phyloP scores from a whole-genome alignment of 2,888 invertebrate species.

The Epinotia nisella region DNA sequence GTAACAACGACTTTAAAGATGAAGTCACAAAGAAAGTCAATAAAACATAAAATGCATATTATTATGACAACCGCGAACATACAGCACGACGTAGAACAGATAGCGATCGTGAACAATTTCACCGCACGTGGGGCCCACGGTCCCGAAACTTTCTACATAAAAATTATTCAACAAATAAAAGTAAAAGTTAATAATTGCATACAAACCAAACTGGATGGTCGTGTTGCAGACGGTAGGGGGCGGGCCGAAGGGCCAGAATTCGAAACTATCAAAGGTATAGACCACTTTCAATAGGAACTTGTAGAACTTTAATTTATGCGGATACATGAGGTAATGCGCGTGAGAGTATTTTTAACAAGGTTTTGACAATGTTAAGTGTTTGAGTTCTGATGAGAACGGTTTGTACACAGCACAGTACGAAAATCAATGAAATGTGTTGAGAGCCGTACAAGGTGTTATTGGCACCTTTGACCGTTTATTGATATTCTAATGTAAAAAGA shows the following conservation, averaged over 20 bases:
- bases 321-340: conserved; percentile 24
- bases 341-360: conserved; percentile 30
- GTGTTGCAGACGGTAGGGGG: conserved; percentile 44
- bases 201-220: conserved; percentile 53
- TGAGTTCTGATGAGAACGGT: background rate
- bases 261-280: conserved; percentile 38
- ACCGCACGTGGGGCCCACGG: conserved; percentile 55
- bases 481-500: background rate
- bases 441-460: background rate
- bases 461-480: background rate
- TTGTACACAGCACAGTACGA: background rate
- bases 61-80: conserved; percentile 55
- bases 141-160: conserved; percentile 63
- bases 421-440: conserved; percentile 1
- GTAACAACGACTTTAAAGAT: conserved; percentile 20
- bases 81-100: conserved; percentile 51
- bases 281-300: conserved; percentile 41
- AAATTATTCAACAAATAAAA: conserved; percentile 61
- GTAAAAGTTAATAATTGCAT: conserved; percentile 73
- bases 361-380: background rate
- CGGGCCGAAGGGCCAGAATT: conserved; percentile 44
- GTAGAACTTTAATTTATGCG: conserved; percentile 29
- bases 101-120: conserved; percentile 61
- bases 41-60: conserved; percentile 49
- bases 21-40: conserved; percentile 46